Evolutionary conservation across 2,797 vertebrate genomes (phyloP), one percentile per base, ranked within the genome.

Genomic region (Crenuchus spilurus): DNA sequence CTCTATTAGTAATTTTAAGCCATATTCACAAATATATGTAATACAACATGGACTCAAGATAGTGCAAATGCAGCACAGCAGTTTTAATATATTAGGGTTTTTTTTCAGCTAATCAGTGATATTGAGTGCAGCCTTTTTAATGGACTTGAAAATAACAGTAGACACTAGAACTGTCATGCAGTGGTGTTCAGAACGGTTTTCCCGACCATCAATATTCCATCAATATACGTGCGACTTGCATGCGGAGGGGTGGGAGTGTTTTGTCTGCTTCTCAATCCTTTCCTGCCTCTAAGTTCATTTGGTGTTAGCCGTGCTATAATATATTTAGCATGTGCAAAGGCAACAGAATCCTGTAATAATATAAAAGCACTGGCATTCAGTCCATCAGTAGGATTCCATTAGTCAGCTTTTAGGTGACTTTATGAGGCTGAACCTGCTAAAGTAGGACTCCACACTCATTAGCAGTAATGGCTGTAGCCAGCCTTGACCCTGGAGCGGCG

Each of bases 381-480:
- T 89, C 87, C 74, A 85, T 92, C 91, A 87, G 88, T 86, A 84
- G 85, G 89, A 93, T 91, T 93, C 92, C 92, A 94, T 94, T 94
- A 93, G 91, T 92, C 91, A 88, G 91, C 90, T 90, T 85, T 90
- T 87, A 92, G 90, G 88, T 93, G 92, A 93, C 89, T 91, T 91
- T 86, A 91, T 88, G 91, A 89, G 88, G 90, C 90, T 91, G 90
- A 92, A 91, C 91, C 91, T 89, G 91, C 91, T 92, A 92, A 92
- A 94, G 92, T 92, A 93, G 92, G 87, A 92, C 92, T 93, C 90
- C 90, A 92, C 88, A 88, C 90, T 94, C 92, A 93, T 94, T 94
- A 93, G 85, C 88, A 84, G 84, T 93, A 94, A 94, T 93, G 92
- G 92, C 88, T 90, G 82, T 88, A 87, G 90, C 87, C 90, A 89